Evolutionary conservation across 2,888 invertebrate species (phyloP), one percentile per base, ranked within the genome.

Genomic region (Leptinotarsa tumamoca): DNA sequence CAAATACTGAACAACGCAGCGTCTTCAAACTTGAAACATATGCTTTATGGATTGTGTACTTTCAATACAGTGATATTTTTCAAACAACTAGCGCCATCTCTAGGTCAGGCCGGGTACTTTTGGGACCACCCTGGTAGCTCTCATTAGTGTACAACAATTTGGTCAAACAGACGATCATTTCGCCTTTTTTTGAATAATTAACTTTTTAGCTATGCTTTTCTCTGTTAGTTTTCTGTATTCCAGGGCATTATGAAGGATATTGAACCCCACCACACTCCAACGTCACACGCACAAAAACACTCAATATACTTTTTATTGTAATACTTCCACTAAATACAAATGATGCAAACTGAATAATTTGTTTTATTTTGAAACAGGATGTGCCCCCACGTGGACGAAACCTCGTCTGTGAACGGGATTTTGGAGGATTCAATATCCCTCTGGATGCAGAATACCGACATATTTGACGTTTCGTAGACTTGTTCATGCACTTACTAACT

Each of bases 321-420:
- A 17, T 68, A 33, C n/a, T 56, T 17, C 17, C 49, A 71, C 71
- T 15, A 43, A 63, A 63, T 63, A 63, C 43, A 63, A 18, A 63
- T 61, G 51, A 70, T 61, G 54, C 54, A 27, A n/a, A 78, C 68
- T 80, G 81, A 82, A 75, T 77, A 78, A 43, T 80, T 83, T 84
- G 81, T 84, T 85, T 83, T 83, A 82, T 84, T 84, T 84, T 82
- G 75, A 79, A 78, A 82, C 83, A 85, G 85, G 85, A 77, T 85
- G 85, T 77, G 82, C 78, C 78, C 85, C 85, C 71, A 79, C 82
- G 67, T 85, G 85, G 85, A 80, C 83, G 82, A 81, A 79, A 75
- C 77, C 80, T 75, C 82, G 80, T 73, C 80, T 80, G 68, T 82
- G 82, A 82, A 69, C 61, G 68, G 54, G 66, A 52, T 70, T 67